A percentile compares a stretch with the other conserved stretches of the same genome.
These are phyloP conservation scores for Decapterus maruadsi DNA, from an alignment of 2,797 vertebrate genomes.

Conservation along the genomic window DNA sequence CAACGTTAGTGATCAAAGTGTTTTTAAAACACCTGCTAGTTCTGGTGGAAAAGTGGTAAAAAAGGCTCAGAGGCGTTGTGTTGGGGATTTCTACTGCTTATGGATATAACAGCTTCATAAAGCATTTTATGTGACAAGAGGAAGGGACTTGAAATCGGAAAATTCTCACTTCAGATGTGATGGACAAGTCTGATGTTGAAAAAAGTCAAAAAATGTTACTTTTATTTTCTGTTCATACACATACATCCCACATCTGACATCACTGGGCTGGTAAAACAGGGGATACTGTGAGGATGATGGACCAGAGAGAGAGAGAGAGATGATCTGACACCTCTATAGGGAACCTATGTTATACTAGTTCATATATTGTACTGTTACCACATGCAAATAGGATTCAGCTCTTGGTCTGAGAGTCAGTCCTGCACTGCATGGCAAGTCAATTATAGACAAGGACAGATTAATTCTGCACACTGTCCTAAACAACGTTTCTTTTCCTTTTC, in stretches of 20 bases:
- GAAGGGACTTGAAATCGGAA: not conserved
- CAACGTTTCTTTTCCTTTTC: slow-evolving; percentile 43
- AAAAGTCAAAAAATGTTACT: no score
- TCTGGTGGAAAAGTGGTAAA: no score
- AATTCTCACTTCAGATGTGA: no score
- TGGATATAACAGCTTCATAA: no score
- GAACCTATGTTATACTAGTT: slow-evolving; percentile 22
- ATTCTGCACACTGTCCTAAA: slow-evolving; percentile 53
- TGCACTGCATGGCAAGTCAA: slow-evolving; percentile 54
- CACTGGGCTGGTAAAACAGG: not conserved
- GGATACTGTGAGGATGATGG: slow-evolving; percentile 30
- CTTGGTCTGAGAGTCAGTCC: slow-evolving; percentile 24
- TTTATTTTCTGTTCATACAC: not conserved
- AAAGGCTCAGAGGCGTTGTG: no score
- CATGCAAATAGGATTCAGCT: slow-evolving; percentile 58
- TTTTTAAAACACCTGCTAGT: no score
- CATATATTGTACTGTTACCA: slow-evolving; percentile 46
- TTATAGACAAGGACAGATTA: slow-evolving; percentile 61
- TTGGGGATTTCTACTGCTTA: no score
- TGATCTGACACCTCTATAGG: not conserved
- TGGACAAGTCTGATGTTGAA: no score
- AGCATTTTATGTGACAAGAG: not conserved
- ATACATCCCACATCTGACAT: not conserved
- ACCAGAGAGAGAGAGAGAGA: not conserved
- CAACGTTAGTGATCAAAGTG: no score